Evolutionary conservation across 1,140 invertebrate species (phyloP), one percentile per base, ranked within the genome.

Genomic region (Diploscapter pachys): DNA sequence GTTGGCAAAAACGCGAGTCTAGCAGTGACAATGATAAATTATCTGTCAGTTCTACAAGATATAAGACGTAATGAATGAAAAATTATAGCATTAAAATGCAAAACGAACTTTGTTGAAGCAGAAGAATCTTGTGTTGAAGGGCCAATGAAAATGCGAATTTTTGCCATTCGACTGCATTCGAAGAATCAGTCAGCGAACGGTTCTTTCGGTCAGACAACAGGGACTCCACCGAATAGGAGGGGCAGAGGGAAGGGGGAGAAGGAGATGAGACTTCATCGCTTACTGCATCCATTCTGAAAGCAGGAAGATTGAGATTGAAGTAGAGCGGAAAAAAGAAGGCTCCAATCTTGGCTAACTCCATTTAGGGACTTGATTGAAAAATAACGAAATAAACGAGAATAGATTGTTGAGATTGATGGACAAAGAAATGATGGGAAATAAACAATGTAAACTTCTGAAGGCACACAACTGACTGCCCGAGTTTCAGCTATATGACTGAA

Each of bases 101-200:
- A 62, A 62, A 75, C 75, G 61, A 8, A 78, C 77, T 48, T 78
- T 77, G 75, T 9, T 77, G 77, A 13, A 78, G 56, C 68, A 78
- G 61, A 4, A 78, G 50, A 31, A 78, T 31, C 51, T 78, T 78
- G 48, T 78, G 77, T 53, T 78, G 77, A 48, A 76, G 52, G 5
- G 73, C 70, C 4, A 78, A 61, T 8, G 73, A 55, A 48, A 70
- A 70, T 2, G 70, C 63, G 73, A 78, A 67, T 31, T 79, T 68
- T 55, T 75, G 77, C 70, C 69, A 72, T 5, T 64, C 57, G 31
- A 67, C 48, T 2, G 51, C 59, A 5, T 53, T 48, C 48, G 48
- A 11, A 6, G 66, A 68, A 49, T 71, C 31, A 49, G 67, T 53
- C 5, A 72, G 52, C 2, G 2, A 49, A 62, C 56, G 49, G 50